Conservation (phyloP, 1,140 invertebrate species). For the Drosophila subobscura region DNA sequence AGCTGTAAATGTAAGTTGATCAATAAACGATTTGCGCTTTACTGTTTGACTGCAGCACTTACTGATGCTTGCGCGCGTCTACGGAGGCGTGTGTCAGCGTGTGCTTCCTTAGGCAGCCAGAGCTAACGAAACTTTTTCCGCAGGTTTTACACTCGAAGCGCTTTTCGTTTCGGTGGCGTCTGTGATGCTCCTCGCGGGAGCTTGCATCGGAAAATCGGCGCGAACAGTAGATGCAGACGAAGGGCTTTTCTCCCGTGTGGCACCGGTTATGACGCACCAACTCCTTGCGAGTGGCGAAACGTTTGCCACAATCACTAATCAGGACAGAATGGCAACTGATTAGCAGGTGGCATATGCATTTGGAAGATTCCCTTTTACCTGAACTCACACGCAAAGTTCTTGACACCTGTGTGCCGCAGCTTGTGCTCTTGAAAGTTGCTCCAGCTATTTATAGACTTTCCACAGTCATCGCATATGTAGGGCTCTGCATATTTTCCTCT, state of each 20-base stretch:
- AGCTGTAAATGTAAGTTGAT: neutral
- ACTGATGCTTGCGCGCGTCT: conserved; percentile 13
- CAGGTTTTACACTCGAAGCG: conserved; percentile 23
- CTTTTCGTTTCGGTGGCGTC: conserved; percentile 34
- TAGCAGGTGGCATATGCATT: too few relatives aligned
- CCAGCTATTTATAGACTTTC: conserved; percentile 17
- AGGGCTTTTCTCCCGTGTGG: conserved; percentile 45
- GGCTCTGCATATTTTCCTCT: neutral
- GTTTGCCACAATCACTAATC: conserved; percentile 25
- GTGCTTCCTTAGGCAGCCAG: conserved; percentile 40
- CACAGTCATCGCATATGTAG: conserved; percentile 27
- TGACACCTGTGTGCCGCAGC: conserved; percentile 35
- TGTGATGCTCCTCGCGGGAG: conserved; percentile 29
- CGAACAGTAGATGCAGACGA: conserved; percentile 28
- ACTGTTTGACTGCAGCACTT: neutral
- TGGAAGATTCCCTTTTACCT: neutral
- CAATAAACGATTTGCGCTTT: neutral
- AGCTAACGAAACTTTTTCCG: conserved; percentile 37
- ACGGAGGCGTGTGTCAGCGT: conserved; percentile 11
- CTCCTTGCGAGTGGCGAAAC: conserved; percentile 39
- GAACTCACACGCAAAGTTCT: conserved; percentile 22
- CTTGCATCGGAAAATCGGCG: conserved; percentile 26
- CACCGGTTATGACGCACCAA: conserved; percentile 21
- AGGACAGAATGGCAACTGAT: neutral
- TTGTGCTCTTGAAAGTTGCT: conserved; percentile 37